phyloP scores from a whole-genome alignment of 2,113 vertebrate genomes.

The Xiphophorus hellerii region DNA sequence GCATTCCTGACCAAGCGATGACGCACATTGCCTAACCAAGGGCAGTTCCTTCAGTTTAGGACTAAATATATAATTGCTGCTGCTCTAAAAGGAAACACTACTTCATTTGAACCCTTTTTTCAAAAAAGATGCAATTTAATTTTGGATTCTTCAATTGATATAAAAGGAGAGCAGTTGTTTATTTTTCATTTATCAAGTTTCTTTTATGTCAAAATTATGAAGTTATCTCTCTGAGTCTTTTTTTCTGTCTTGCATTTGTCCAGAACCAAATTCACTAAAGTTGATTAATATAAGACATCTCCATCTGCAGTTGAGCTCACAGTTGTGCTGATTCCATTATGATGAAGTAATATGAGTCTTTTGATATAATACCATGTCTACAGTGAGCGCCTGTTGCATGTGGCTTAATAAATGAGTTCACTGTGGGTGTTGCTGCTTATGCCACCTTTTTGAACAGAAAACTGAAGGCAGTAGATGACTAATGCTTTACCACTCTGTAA shows the following conservation, averaged over 20 bases:
- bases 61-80: background rate
- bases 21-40: background rate
- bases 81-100: background rate
- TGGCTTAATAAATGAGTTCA: conserved; percentile 12
- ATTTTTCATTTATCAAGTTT: background rate
- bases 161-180: background rate
- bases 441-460: background rate
- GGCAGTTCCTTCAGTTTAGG: background rate
- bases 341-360: background rate
- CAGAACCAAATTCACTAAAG: background rate
- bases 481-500: conserved; percentile 8
- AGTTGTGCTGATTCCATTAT: background rate
- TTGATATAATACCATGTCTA: background rate
- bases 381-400: background rate
- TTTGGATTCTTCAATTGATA: background rate
- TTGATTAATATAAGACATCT: background rate
- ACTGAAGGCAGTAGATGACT: conserved; percentile 20
- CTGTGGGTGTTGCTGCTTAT: conserved; percentile 3
- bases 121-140: background rate
- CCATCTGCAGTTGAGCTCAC: background rate
- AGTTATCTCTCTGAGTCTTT: background rate
- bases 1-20: background rate
- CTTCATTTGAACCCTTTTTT: background rate
- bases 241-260: background rate
- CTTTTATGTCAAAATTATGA: background rate